Evolutionary conservation across 2,888 invertebrate genomes (phyloP), one percentile per base, ranked within the genome.

Genomic region (Anthoptus insignis): DNA sequence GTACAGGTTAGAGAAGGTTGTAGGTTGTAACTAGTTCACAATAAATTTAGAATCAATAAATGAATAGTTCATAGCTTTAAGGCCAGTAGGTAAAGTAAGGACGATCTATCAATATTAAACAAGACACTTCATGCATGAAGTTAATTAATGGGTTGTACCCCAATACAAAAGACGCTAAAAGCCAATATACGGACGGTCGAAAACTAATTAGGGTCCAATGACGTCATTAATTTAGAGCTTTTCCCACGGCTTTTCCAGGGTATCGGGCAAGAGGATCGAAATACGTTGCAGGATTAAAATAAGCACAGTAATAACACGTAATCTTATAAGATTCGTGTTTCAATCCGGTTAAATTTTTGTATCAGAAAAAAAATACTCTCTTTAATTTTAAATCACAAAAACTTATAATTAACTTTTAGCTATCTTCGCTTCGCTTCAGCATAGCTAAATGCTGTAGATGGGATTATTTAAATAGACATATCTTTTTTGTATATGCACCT

Each of bases 181-280:
- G 39, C 19, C 42, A 19, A 42, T 42, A 42, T 42, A 42, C 19
- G 8, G 42, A 11, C 42, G 42, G 19, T 21, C 42, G 19, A 42
- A 42, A 42, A 42, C 42, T 42, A 42, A 42, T 42, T 42, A 42
- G 19, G 42, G 42, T 19, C 42, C 42, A 42, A 42, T 42, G 42
- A 42, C 19, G 19, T 19, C 42, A 42, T 42, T 42, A 42, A 19
- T 42, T 16, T 42, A 21, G 9, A 19, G 42, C 42, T 42, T 42
- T 42, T 42, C 42, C 42, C 19, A 21, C 3, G 11, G 42, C 42
- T 42, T 42, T 42, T 42, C 42, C 42, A 42, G 19, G 16, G 19
- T 42, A 42, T 42, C 19, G 42, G 19, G 42, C 19, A 42, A 9
- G 19, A 3, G 19, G 16, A 19, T 42, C 42, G 9, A 16, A 39